A percentile compares a stretch with the other conserved stretches of the same genome.
These are phyloP conservation scores for Cariama cristata DNA, from an alignment of 2,113 vertebrate species.

Conservation along the genomic window DNA sequence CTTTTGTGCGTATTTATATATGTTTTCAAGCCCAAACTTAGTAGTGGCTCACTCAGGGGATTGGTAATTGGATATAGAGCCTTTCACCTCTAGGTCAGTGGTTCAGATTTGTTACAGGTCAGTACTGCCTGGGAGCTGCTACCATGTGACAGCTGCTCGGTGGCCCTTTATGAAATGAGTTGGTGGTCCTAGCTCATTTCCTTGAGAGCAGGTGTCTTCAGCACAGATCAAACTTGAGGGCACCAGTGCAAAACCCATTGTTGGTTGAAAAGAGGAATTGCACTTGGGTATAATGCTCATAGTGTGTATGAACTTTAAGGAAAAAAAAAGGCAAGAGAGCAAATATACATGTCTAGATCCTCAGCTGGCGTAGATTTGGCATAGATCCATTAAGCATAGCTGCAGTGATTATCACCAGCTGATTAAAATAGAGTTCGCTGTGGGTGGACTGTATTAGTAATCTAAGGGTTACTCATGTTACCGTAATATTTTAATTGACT, in stretches of 20 bases:
- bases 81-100: conserved; percentile 67
- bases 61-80: conserved; percentile 65
- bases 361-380: conserved; percentile 26
- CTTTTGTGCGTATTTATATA: background rate
- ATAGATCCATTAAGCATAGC: background rate
- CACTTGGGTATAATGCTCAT: background rate
- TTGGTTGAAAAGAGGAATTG: background rate
- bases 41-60: background rate
- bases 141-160: conserved; percentile 52
- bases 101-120: conserved; percentile 68
- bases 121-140: conserved; percentile 55
- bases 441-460: background rate
- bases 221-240: conserved; percentile 18
- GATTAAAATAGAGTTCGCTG: background rate
- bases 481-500: background rate
- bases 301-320: background rate
- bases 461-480: background rate
- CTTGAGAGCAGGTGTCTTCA: conserved; percentile 62
- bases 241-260: background rate
- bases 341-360: background rate
- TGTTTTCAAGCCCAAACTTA: background rate
- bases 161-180: conserved; percentile 41
- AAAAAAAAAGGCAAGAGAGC: background rate
- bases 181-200: conserved; percentile 51
- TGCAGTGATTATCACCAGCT: background rate